These are phyloP conservation scores for Ammodytes dubius DNA, from an alignment of 2,113 vertebrate species.

Conservation along the genomic window DNA sequence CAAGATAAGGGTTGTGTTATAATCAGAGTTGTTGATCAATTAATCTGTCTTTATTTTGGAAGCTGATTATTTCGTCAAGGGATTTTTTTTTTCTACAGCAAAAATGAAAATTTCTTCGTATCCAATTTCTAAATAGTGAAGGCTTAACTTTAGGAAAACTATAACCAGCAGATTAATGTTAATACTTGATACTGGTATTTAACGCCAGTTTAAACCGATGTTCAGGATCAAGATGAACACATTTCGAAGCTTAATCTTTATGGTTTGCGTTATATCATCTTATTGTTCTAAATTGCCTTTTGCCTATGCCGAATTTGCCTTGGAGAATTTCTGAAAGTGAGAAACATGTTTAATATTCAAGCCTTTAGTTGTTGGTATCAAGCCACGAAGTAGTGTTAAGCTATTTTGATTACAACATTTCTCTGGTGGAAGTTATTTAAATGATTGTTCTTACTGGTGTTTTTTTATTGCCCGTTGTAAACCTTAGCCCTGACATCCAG, in stretches of 20 bases:
- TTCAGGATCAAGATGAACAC: background rate
- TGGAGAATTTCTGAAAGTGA: background rate
- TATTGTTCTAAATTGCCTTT: too few relatives aligned
- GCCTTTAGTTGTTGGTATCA: background rate
- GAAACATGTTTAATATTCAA: background rate
- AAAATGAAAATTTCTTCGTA: too few relatives aligned
- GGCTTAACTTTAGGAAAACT: too few relatives aligned
- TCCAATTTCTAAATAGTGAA: too few relatives aligned
- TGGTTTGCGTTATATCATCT: background rate
- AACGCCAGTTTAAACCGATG: background rate
- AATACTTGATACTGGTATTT: background rate
- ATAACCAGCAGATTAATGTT: background rate
- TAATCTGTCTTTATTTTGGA: too few relatives aligned
- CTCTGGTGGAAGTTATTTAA: background rate
- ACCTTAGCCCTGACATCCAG: background rate
- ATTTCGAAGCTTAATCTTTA: background rate
- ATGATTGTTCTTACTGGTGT: background rate
- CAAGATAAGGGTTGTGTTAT: background rate
- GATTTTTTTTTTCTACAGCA: too few relatives aligned
- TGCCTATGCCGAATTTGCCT: background rate
- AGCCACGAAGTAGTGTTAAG: background rate
- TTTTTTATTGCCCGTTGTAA: constrained; percentile 1
- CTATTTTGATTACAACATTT: background rate
- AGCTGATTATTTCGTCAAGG: too few relatives aligned
- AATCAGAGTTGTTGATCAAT: too few relatives aligned